Percentiles rank a stretch among this genome's conserved stretches.
Evolutionary conservation across 2,113 vertebrate species (phyloP).

Genomic region (Ovis canadensis): DNA sequence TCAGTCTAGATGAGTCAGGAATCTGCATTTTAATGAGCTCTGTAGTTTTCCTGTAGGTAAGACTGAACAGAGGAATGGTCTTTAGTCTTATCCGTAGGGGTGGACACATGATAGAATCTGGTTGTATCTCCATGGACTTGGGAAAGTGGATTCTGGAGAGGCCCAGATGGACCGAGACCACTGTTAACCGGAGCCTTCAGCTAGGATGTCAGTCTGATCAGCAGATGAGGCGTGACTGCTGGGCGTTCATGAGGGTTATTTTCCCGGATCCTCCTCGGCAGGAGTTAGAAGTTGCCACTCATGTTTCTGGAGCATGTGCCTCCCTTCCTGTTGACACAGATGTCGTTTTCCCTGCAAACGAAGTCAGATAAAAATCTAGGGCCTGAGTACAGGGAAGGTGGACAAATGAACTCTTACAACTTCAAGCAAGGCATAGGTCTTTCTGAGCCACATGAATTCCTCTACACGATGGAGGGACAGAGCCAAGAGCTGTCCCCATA

Average conservation of each 20-base stretch:
- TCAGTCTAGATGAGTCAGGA: not conserved
- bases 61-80: not conserved
- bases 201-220: not conserved
- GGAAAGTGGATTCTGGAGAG: not conserved
- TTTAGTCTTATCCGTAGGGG: not conserved
- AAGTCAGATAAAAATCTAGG: not conserved
- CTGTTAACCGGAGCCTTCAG: not conserved
- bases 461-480: not conserved
- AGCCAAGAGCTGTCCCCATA: accelerated
- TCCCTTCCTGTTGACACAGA: not conserved
- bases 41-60: not conserved
- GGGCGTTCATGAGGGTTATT: accelerated
- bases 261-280: not conserved
- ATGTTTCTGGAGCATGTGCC: not conserved
- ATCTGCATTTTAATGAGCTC: not conserved
- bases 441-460: not conserved
- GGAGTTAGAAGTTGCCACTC: not conserved
- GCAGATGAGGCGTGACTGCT: not conserved
- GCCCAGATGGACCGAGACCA: not conserved
- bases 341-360: not conserved
- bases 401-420: not conserved
- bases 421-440: not conserved
- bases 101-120: not conserved
- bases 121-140: not conserved
- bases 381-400: not conserved